Conservation (phyloP, 2,888 invertebrate species). For the Watsonalla binaria region DNA sequence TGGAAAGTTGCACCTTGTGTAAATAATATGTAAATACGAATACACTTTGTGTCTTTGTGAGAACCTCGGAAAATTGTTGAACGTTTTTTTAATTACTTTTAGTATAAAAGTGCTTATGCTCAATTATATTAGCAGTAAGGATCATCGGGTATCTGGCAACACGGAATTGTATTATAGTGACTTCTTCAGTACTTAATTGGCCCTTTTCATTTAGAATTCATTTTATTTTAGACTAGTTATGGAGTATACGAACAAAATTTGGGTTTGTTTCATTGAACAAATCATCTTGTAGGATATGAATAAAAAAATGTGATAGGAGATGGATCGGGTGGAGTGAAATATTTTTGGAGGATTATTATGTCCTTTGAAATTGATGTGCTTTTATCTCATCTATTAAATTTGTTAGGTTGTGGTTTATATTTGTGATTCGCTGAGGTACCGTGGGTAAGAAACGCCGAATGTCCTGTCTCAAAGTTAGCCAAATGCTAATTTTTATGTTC, state of each 20-base stretch:
- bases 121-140: conserved; percentile 70
- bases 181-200: conserved; percentile 42
- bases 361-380: conserved; percentile 56
- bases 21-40: conserved; percentile 74
- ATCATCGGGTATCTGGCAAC: conserved; percentile 38
- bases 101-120: conserved; percentile 72
- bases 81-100: conserved; percentile 54
- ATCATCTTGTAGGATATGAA: conserved; percentile 46
- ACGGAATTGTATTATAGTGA: conserved; percentile 39
- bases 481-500: conserved; percentile 60
- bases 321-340: conserved; percentile 42
- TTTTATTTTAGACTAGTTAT: conserved; percentile 57
- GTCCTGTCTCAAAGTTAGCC: conserved; percentile 65
- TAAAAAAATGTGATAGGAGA: conserved; percentile 66
- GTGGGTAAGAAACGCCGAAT: conserved; percentile 20
- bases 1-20: conserved; percentile 58
- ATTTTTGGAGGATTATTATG: conserved; percentile 59
- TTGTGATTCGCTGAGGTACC: conserved; percentile 44
- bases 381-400: conserved; percentile 41
- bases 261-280: conserved; percentile 53
- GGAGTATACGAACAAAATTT: conserved; percentile 63
- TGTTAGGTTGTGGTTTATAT: conserved; percentile 69
- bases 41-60: conserved; percentile 62
- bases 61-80: conserved; percentile 50
- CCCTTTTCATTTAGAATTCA: conserved; percentile 25